Conservation (phyloP, 2,888 invertebrate genomes). For the Monopis laevigella region DNA sequence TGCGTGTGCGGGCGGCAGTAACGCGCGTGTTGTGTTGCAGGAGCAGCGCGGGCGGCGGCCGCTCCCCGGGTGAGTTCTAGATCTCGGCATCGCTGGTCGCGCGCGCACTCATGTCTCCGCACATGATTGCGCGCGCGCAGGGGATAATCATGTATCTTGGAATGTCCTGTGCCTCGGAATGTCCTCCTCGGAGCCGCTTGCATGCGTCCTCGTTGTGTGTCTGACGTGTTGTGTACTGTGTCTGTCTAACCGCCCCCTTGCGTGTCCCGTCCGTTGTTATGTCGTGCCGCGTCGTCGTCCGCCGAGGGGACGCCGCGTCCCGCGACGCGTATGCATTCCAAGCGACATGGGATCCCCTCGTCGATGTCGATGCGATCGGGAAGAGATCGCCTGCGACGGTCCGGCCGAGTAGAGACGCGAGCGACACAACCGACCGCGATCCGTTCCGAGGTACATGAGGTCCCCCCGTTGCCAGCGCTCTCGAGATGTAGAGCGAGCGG, state of each 20-base stretch:
- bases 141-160: constrained; percentile 70
- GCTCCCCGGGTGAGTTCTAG: constrained; percentile 61
- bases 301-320: constrained; percentile 42
- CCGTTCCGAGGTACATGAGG: constrained; percentile 68
- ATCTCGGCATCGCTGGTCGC: constrained; percentile 61
- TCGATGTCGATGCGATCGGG: no score
- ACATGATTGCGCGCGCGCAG: constrained; percentile 55
- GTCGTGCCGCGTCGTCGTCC: constrained; percentile 22
- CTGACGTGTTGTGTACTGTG: constrained; percentile 38
- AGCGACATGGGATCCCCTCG: constrained; percentile 49
- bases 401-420: no score
- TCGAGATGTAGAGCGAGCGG: constrained; percentile 68
- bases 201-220: constrained; percentile 44
- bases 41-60: constrained; percentile 20
- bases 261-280: constrained; percentile 28
- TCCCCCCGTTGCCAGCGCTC: constrained; percentile 62
- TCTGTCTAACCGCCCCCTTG: constrained; percentile 51
- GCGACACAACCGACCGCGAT: constrained; percentile 44
- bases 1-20: constrained; percentile 1
- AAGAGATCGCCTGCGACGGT: no score
- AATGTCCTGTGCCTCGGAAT: constrained; percentile 71
- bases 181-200: constrained; percentile 63
- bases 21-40: constrained; percentile 15
- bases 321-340: constrained; percentile 63
- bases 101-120: constrained; percentile 42